Conservation (phyloP, 2,797 vertebrate genomes). For the Poeciliopsis presidionis region DNA sequence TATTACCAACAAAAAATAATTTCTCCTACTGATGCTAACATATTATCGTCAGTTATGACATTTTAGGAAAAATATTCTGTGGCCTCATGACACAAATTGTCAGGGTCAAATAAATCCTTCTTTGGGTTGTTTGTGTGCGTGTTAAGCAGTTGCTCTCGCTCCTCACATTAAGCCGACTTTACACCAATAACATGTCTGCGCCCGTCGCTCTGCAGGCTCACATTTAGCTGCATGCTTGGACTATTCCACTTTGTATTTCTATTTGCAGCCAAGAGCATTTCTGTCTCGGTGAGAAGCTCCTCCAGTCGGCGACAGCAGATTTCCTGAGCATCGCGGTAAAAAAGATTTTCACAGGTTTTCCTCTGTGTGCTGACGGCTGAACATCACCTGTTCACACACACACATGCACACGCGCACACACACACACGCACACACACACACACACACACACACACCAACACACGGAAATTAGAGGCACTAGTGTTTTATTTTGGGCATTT, state of each 20-base stretch:
- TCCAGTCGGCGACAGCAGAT: background rate
- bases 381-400: background rate
- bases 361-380: background rate
- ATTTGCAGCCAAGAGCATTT: conserved; percentile 2
- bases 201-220: background rate
- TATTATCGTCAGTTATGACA: background rate
- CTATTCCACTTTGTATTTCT: background rate
- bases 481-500: too few relatives aligned
- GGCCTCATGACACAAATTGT: background rate
- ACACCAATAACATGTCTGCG: background rate
- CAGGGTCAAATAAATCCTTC: background rate
- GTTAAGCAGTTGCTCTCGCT: background rate
- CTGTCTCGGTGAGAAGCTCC: background rate
- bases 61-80: background rate
- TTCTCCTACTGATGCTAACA: background rate
- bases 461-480: background rate
- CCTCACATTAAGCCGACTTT: background rate
- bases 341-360: background rate
- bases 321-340: background rate
- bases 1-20: background rate
- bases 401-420: too few relatives aligned
- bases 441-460: too few relatives aligned
- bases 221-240: background rate
- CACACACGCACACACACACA: too few relatives aligned
- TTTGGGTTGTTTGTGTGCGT: background rate